Evolutionary conservation across 1,140 invertebrate genomes (phyloP).

Genomic region (Atta texana): DNA sequence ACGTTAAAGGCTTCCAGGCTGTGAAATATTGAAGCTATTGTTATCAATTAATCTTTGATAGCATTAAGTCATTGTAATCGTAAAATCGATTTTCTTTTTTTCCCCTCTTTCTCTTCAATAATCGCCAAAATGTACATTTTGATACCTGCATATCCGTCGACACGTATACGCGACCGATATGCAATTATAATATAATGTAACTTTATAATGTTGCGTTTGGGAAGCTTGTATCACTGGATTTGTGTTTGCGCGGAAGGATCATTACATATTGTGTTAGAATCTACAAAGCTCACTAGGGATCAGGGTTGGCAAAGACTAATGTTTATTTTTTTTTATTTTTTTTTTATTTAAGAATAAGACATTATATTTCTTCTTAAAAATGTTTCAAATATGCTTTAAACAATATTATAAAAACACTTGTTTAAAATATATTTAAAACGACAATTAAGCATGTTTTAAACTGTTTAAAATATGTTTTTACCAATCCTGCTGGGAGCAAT

Average conservation of each 20-base stretch:
- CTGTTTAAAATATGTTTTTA: no score
- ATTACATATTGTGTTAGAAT: constrained; percentile 64
- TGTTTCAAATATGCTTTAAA: no score
- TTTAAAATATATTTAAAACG: no score
- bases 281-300: constrained; percentile 68
- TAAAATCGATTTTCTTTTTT: constrained; percentile 41
- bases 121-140: constrained; percentile 59
- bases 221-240: constrained; percentile 74
- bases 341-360: no score
- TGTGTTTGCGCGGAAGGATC: constrained; percentile 21
- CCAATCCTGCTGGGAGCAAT: constrained; percentile 41
- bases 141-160: constrained; percentile 16
- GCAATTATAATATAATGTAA: constrained; percentile 65
- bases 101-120: constrained; percentile 48
- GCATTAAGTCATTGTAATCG: constrained; percentile 60
- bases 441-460: no score
- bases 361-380: no score
- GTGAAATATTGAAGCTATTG: constrained; percentile 74
- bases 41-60: constrained; percentile 67
- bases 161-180: constrained; percentile 5
- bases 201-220: constrained; percentile 75
- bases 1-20: constrained; percentile 74
- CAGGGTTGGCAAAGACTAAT: no score
- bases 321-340: no score
- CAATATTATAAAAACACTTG: no score